phyloP scores from a whole-genome alignment of 2,888 invertebrate genomes.

The Drosophila basisetae region DNA sequence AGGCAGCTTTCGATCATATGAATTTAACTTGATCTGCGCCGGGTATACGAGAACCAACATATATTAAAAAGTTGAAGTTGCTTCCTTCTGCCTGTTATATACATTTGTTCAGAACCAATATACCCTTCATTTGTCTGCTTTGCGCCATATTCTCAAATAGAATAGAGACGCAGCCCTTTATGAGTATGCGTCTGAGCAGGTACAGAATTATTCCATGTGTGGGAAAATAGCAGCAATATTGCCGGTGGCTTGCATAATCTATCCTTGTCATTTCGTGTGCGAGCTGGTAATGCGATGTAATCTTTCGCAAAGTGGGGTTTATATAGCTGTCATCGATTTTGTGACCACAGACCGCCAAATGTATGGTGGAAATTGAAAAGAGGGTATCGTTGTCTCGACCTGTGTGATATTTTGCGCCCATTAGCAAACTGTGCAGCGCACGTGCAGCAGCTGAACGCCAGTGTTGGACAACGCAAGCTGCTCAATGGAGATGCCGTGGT shows the following conservation, averaged over 20 bases:
- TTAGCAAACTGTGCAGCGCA: slow-evolving; percentile 59
- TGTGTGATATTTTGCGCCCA: slow-evolving; percentile 80
- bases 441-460: slow-evolving; percentile 31
- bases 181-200: background rate
- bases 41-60: too few relatives aligned
- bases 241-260: background rate
- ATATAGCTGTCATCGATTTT: background rate
- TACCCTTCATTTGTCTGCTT: background rate
- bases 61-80: too few relatives aligned
- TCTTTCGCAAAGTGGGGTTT: background rate
- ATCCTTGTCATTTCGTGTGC: background rate
- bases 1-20: too few relatives aligned
- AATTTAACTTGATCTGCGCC: too few relatives aligned
- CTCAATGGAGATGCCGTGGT: slow-evolving; percentile 57
- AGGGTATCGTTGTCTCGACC: slow-evolving; percentile 11
- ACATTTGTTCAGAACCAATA: too few relatives aligned
- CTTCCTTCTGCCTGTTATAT: too few relatives aligned
- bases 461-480: slow-evolving; percentile 57
- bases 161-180: background rate
- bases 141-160: background rate
- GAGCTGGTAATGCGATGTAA: background rate
- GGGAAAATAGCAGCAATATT: background rate
- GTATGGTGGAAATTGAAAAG: background rate
- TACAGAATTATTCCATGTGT: background rate
- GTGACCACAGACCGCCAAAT: background rate